A percentile compares a stretch with the other conserved stretches of the same genome.
These are phyloP conservation scores for Ceratitis capitata DNA, from an alignment of 1,140 invertebrate species.

Conservation along the genomic window DNA sequence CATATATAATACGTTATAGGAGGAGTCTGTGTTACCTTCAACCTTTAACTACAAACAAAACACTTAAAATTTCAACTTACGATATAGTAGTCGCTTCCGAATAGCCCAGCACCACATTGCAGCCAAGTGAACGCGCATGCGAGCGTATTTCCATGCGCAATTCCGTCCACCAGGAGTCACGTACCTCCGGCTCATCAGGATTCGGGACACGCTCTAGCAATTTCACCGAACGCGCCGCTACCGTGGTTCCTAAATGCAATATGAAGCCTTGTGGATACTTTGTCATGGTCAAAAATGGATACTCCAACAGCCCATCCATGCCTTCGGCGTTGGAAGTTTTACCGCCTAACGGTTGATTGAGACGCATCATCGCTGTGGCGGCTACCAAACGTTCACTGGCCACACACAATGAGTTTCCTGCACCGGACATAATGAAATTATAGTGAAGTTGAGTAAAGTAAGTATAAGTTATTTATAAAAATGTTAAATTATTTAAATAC, in stretches of 20 bases:
- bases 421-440: background rate
- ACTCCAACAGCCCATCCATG: constrained; percentile 84
- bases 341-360: constrained; percentile 61
- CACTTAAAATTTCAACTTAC: constrained; percentile 67
- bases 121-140: constrained; percentile 87
- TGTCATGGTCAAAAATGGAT: constrained; percentile 94
- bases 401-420: constrained; percentile 63
- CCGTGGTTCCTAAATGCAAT: constrained; percentile 89
- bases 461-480: background rate
- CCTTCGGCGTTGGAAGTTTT: constrained; percentile 74
- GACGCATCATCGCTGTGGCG: constrained; percentile 64
- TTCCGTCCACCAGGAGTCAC: constrained; percentile 96
- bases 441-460: too few relatives aligned
- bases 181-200: constrained; percentile 86
- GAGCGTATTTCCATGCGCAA: constrained; percentile 92
- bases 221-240: constrained; percentile 87
- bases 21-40: too few relatives aligned
- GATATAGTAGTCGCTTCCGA: constrained; percentile 89
- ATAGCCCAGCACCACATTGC: constrained; percentile 95
- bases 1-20: background rate
- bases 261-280: constrained; percentile 90
- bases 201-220: constrained; percentile 83
- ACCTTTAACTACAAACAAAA: too few relatives aligned
- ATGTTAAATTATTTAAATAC: background rate
- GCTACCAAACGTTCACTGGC: constrained; percentile 61